Percentiles rank a stretch among this genome's conserved stretches.
phyloP scores from a whole-genome alignment of 2,113 vertebrate genomes.

The Electrona antarctica region DNA sequence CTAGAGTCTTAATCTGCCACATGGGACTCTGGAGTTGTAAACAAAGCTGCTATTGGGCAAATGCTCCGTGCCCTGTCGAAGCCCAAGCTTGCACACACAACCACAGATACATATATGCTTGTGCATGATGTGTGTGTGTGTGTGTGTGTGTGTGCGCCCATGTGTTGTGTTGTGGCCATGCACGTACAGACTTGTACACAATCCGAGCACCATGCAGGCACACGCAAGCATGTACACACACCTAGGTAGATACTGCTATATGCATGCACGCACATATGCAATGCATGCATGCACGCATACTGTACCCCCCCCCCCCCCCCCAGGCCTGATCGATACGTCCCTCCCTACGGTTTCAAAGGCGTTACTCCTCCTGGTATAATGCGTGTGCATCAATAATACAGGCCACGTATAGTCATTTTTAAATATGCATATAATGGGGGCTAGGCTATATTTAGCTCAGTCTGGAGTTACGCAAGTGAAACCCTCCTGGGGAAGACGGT shows the following conservation, averaged over 20 bases:
- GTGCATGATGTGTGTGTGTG: too few species aligned
- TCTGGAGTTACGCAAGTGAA: conserved; percentile 66
- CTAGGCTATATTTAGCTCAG: conserved; percentile 67
- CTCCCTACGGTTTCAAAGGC: conserved; percentile 28
- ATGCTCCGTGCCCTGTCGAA: conserved; percentile 40
- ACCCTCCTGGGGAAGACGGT: conserved; percentile 31
- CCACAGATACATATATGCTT: too few species aligned
- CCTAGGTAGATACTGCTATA: too few species aligned
- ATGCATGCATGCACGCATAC: too few species aligned
- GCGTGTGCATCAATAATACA: conserved; percentile 70
- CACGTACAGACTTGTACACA: too few species aligned
- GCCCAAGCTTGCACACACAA: conserved; percentile 27
- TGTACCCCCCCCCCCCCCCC: conserved; percentile 10
- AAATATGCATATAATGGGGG: conserved; percentile 67
- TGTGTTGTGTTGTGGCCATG: too few species aligned
- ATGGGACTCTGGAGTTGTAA: conserved; percentile 58
- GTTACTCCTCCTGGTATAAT: conserved; percentile 51
- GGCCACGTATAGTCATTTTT: conserved; percentile 63
- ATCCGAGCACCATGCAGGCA: too few species aligned
- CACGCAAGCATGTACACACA: too few species aligned
- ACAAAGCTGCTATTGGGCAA: conserved; percentile 55
- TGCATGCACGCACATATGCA: too few species aligned
- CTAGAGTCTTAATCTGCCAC: conserved; percentile 59
- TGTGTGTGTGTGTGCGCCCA: too few species aligned
- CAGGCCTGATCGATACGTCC: conserved; percentile 28